These are phyloP conservation scores for Thalassophryne amazonica DNA, from an alignment of 2,797 vertebrate species.

Conservation along the genomic window DNA sequence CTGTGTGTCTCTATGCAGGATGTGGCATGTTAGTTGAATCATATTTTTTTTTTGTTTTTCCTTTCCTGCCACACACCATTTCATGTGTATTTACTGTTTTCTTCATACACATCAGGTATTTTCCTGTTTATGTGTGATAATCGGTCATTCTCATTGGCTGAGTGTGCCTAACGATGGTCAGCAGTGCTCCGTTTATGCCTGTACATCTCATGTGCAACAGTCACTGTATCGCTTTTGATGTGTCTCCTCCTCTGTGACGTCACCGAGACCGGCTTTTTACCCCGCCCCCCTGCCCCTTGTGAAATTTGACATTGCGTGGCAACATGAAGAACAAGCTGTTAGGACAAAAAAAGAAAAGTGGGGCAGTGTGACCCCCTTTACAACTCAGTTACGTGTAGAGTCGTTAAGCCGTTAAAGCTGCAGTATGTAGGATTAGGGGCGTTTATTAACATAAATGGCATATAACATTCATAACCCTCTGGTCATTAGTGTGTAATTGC, in stretches of 20 bases:
- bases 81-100: constrained; percentile 71
- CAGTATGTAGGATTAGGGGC: no score
- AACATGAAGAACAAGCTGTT: constrained; percentile 24
- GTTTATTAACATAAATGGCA: no score
- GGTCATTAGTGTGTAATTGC: no score
- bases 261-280: constrained; percentile 51
- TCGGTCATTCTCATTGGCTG: constrained; percentile 74
- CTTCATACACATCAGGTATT: constrained; percentile 70
- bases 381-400: no score
- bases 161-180: constrained; percentile 62
- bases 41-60: constrained; percentile 51
- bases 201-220: constrained; percentile 72
- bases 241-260: constrained; percentile 68
- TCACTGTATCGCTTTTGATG: constrained; percentile 75
- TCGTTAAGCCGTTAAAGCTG: no score
- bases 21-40: constrained; percentile 71
- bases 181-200: constrained; percentile 60
- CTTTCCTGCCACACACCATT: constrained; percentile 68
- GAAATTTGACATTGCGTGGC: constrained; percentile 39
- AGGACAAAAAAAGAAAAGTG: constrained; percentile 5
- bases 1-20: constrained; percentile 53
- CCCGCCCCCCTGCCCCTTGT: constrained; percentile 12
- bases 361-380: no score
- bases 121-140: constrained; percentile 73
- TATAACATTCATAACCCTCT: no score